A percentile compares a stretch with the other conserved stretches of the same genome.
phyloP scores from a whole-genome alignment of 2,797 vertebrate species.

The Fistularia tabacaria region DNA sequence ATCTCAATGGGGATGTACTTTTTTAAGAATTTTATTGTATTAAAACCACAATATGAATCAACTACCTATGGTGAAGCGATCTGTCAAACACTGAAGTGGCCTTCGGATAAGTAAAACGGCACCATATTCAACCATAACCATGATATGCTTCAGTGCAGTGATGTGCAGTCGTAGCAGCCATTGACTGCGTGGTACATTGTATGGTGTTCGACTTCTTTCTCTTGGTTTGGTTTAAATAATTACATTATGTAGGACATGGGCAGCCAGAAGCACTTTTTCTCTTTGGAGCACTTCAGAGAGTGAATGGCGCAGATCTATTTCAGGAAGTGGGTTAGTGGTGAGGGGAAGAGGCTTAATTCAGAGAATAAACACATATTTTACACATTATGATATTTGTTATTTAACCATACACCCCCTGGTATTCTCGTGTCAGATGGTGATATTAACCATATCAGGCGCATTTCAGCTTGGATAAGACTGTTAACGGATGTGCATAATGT shows the following conservation, averaged over 20 bases:
- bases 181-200: conserved; percentile 54
- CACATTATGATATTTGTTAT: conserved; percentile 70
- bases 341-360: conserved; percentile 69
- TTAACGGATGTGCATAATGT: conserved; percentile 13
- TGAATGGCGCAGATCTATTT: conserved; percentile 78
- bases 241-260: conserved; percentile 77
- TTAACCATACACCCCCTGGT: conserved; percentile 53
- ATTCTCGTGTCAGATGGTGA: conserved; percentile 30
- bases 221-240: conserved; percentile 74
- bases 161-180: conserved; percentile 22
- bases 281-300: conserved; percentile 74
- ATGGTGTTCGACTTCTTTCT: conserved; percentile 36
- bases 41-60: no score
- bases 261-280: conserved; percentile 75
- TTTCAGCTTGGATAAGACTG: conserved; percentile 5
- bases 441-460: conserved; percentile 22
- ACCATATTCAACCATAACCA: neutral
- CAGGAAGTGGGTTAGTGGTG: conserved; percentile 79
- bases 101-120: neutral
- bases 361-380: conserved; percentile 72
- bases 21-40: no score
- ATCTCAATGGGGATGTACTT: no score
- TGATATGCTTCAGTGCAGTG: conserved; percentile 3
- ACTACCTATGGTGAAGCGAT: no score
- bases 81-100: neutral